Conservation (phyloP, 2,797 vertebrate genomes). For the Strix occidentalis region DNA sequence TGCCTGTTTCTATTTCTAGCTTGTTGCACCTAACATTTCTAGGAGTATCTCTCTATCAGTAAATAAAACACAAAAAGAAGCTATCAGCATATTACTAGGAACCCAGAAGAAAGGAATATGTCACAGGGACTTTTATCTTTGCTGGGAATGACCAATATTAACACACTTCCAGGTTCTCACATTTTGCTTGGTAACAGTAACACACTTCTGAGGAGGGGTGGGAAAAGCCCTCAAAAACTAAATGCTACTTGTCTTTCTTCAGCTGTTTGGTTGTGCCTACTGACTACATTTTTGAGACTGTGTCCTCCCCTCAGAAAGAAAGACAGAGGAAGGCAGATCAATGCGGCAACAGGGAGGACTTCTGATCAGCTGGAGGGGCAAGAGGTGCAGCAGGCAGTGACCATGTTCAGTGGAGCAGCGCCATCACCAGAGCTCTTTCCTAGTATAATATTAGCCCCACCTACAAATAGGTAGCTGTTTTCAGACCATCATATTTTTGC, state of each 20-base stretch:
- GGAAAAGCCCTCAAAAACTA: not conserved
- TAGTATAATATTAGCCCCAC: not conserved
- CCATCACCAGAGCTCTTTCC: rapidly evolving
- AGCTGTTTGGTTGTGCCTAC: not conserved
- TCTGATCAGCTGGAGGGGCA: not conserved
- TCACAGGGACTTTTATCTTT: not conserved
- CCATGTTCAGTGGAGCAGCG: not conserved
- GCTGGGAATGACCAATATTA: not conserved
- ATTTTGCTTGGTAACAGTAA: not conserved
- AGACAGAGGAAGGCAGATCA: not conserved
- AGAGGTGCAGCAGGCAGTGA: not conserved
- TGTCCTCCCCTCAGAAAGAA: not conserved
- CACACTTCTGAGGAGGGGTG: rapidly evolving
- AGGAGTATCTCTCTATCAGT: not conserved
- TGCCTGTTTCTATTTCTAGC: not conserved
- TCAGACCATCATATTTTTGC: not conserved
- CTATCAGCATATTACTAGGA: not conserved
- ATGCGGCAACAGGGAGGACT: not conserved
- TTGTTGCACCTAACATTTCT: not conserved
- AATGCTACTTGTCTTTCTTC: not conserved
- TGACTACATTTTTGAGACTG: not conserved
- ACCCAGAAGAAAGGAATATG: not conserved
- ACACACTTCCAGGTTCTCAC: not conserved
- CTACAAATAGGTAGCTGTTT: not conserved
- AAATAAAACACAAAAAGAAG: not conserved